Conservation (phyloP, 1,140 invertebrate species). For the Drosophila hydei region DNA sequence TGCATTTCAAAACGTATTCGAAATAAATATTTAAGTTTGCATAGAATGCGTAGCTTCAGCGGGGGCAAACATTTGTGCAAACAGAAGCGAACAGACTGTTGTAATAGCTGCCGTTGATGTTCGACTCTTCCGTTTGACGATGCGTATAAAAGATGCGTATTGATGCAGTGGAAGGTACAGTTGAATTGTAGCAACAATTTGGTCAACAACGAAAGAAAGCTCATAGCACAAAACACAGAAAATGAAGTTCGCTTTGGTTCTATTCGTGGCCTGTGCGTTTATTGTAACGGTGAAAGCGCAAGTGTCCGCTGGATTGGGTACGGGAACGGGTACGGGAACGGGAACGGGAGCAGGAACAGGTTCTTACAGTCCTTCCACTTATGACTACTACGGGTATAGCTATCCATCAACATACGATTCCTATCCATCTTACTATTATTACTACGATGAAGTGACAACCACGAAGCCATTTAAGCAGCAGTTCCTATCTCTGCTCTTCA, state of each 20-base stretch:
- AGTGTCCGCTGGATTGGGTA: neutral
- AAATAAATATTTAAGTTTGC: conserved; percentile 44
- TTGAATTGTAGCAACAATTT: conserved; percentile 47
- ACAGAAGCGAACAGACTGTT: conserved; percentile 33
- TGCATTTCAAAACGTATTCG: conserved; percentile 49
- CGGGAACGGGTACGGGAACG: conserved; percentile 1
- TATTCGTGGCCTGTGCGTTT: conserved; percentile 39
- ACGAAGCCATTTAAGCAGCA: conserved; percentile 65
- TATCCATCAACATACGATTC: neutral
- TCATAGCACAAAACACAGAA: conserved; percentile 18
- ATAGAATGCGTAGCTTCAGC: conserved; percentile 1
- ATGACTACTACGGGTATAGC: neutral
- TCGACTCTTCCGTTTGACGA: neutral
- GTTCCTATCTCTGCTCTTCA: conserved; percentile 67
- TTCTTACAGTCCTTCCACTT: conserved; percentile 27
- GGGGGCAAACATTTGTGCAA: conserved; percentile 61
- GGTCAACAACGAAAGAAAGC: conserved; percentile 14
- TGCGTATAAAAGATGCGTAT: conserved; percentile 55
- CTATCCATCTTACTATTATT: neutral
- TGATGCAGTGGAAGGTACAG: conserved; percentile 46
- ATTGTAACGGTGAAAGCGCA: neutral
- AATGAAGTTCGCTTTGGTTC: conserved; percentile 58
- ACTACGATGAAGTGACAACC: conserved; percentile 37
- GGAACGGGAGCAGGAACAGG: no score
- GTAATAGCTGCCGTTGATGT: conserved; percentile 13